Evolutionary conservation across 2,797 vertebrate genomes (phyloP).

Genomic region (Enteromius argenteus): DNA sequence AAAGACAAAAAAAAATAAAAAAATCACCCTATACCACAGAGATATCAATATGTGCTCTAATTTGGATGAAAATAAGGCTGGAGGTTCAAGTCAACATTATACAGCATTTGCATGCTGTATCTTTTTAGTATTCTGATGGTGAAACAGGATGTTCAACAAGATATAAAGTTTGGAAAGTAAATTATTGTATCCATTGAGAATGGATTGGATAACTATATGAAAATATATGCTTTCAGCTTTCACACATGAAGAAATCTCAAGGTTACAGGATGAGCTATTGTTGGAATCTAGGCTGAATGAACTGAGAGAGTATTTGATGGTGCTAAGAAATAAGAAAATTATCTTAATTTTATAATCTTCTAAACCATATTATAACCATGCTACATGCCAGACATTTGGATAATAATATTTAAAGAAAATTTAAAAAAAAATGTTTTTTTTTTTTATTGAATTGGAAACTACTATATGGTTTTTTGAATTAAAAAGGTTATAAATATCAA

Average conservation of each 20-base stretch:
- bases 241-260: background rate
- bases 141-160: background rate
- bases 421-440: no score
- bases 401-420: background rate
- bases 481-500: no score
- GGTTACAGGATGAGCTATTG: background rate
- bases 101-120: background rate
- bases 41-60: constrained; percentile 39
- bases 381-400: background rate
- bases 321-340: background rate
- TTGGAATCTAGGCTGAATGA: background rate
- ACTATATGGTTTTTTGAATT: no score
- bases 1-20: constrained; percentile 22
- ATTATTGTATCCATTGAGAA: background rate
- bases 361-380: no score
- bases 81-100: background rate
- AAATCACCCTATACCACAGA: constrained; percentile 24
- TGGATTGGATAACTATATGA: background rate
- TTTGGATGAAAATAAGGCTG: constrained; percentile 28
- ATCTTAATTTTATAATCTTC: no score
- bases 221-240: background rate
- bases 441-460: no score
- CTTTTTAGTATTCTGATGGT: constrained; percentile 2
- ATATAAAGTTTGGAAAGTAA: background rate
- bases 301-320: no score